phyloP scores from a whole-genome alignment of 2,113 vertebrate species.

The Alligator mississippiensis region DNA sequence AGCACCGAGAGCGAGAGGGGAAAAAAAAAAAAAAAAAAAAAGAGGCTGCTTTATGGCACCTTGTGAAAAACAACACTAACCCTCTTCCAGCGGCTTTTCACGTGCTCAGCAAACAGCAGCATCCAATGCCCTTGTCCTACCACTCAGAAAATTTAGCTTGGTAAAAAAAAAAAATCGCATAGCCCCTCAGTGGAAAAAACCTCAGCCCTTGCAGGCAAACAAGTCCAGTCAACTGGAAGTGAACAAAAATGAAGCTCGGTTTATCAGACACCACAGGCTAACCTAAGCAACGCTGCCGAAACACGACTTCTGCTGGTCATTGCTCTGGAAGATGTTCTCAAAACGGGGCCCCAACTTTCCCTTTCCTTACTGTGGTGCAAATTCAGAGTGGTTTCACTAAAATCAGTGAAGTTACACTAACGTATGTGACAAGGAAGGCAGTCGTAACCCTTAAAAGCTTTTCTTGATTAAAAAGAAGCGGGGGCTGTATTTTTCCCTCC shows the following conservation, averaged over 20 bases:
- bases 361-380: constrained; percentile 23
- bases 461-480: neutral
- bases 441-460: neutral
- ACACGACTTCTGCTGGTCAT: constrained; percentile 29
- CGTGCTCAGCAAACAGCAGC: neutral
- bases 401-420: neutral
- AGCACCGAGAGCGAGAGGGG: neutral
- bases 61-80: neutral
- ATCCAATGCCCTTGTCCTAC: fast-evolving
- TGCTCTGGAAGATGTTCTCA: constrained; percentile 16
- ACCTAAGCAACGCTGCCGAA: neutral
- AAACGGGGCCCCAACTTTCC: constrained; percentile 45
- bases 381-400: constrained; percentile 13
- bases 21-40: neutral
- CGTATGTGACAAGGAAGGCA: constrained; percentile 36
- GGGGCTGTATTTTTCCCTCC: neutral
- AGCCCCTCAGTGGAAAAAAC: neutral
- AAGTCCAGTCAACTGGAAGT: constrained; percentile 16
- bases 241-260: neutral
- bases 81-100: neutral
- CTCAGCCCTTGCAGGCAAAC: neutral
- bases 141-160: neutral
- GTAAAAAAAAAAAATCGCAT: neutral
- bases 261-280: constrained; percentile 23
- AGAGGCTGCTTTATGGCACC: neutral